A percentile compares a stretch with the other conserved stretches of the same genome.
Evolutionary conservation across 2,888 invertebrate genomes (phyloP).

Genomic region (Dryocosmus kuriphilus): DNA sequence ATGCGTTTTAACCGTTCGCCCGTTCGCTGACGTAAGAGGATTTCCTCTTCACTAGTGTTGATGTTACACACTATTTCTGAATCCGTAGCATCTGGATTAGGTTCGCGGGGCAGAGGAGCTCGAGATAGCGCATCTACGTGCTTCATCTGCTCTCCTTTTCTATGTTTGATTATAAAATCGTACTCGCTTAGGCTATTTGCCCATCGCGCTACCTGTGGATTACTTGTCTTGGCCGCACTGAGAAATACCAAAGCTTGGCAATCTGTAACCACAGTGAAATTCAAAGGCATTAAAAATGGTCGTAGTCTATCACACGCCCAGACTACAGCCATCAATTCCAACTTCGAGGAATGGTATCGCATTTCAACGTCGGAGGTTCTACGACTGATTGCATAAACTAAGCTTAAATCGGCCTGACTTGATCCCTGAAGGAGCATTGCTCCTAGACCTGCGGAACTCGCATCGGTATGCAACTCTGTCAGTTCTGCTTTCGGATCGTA

Average conservation of each 20-base stretch:
- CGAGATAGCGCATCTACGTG: neutral
- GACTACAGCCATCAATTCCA: no score
- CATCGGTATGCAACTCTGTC: no score
- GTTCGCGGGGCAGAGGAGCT: neutral
- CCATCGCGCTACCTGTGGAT: neutral
- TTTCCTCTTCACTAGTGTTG: no score
- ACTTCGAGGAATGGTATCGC: neutral
- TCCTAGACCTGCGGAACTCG: no score
- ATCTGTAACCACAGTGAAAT: neutral
- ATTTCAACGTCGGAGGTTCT: neutral
- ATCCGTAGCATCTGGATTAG: neutral
- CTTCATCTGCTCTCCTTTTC: neutral
- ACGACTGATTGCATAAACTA: no score
- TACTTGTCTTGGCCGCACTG: neutral
- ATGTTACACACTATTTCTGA: neutral
- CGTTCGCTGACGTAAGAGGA: neutral
- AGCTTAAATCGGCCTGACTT: neutral
- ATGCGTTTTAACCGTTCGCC: neutral
- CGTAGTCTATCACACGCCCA: neutral
- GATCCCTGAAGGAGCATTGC: neutral
- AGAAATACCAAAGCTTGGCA: no score
- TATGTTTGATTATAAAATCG: neutral
- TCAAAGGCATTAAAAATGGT: neutral
- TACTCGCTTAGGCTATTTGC: neutral
- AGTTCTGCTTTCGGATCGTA: slow-evolving; percentile 23